Evolutionary conservation across 1,140 invertebrate species (phyloP).

Genomic region (Belonocnema kinseyi): DNA sequence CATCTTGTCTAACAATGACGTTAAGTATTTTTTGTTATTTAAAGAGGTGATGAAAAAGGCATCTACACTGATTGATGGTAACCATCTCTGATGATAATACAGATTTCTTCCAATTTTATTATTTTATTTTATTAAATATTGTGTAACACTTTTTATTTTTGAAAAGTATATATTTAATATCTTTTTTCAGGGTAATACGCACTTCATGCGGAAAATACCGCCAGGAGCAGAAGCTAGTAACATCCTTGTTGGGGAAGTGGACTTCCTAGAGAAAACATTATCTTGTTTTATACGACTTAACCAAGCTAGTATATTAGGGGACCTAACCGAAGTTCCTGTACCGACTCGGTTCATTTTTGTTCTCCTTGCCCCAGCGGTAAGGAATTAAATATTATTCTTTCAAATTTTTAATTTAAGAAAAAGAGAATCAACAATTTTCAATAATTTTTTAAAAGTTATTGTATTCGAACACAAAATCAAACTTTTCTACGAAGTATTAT

Average conservation of each 20-base stretch:
- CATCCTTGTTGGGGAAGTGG: slow-evolving; percentile 98
- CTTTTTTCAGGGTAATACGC: slow-evolving; percentile 84
- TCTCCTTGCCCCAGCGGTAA: slow-evolving; percentile 90
- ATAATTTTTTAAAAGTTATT: no score
- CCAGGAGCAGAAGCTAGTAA: slow-evolving; percentile 96
- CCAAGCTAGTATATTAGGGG: slow-evolving; percentile 92
- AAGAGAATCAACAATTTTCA: background rate
- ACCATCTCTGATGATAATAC: no score
- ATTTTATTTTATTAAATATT: no score
- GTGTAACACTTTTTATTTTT: no score
- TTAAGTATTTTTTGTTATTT: no score
- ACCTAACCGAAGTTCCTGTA: slow-evolving; percentile 97
- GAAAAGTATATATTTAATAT: slow-evolving; percentile 18
- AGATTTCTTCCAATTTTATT: no score
- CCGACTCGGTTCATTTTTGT: slow-evolving; percentile 97
- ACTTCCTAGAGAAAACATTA: slow-evolving; percentile 93
- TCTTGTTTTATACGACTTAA: slow-evolving; percentile 95
- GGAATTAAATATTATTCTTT: slow-evolving; percentile 45
- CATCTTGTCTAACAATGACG: no score
- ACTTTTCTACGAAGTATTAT: no score
- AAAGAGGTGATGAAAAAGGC: no score
- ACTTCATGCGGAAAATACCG: slow-evolving; percentile 99
- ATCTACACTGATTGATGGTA: no score
- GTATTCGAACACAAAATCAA: no score
- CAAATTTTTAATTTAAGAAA: background rate